These are phyloP conservation scores for Meiosimyza decipiens DNA, from an alignment of 2,888 invertebrate genomes.

Conservation along the genomic window DNA sequence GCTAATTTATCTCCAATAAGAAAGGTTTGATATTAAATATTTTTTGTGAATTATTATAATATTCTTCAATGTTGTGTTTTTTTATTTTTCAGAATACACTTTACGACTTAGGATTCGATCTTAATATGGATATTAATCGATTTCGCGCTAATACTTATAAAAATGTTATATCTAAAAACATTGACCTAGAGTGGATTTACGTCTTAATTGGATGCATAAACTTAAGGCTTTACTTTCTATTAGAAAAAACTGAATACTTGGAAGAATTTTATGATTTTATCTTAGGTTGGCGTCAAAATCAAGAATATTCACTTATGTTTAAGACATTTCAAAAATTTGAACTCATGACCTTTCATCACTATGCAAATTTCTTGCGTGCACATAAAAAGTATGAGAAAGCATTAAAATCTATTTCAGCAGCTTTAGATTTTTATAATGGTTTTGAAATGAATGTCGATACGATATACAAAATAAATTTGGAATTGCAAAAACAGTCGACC, in stretches of 20 bases:
- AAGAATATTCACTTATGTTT: slow-evolving; percentile 37
- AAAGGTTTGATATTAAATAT: slow-evolving; percentile 42
- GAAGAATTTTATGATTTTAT: slow-evolving; percentile 54
- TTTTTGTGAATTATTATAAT: background rate
- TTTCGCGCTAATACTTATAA: background rate
- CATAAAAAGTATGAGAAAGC: slow-evolving; percentile 50
- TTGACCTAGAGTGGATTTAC: slow-evolving; percentile 52
- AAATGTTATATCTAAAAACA: background rate
- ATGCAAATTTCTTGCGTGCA: slow-evolving; percentile 57
- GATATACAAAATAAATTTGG: slow-evolving; percentile 53
- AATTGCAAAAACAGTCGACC: slow-evolving; percentile 49
- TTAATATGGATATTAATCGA: slow-evolving; percentile 5
- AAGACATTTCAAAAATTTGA: slow-evolving; percentile 47
- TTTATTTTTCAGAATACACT: slow-evolving; percentile 36
- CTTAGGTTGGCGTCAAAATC: slow-evolving; percentile 47
- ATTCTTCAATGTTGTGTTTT: too few species aligned
- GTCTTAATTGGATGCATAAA: slow-evolving; percentile 58
- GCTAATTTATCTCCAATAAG: slow-evolving; percentile 48
- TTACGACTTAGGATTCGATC: background rate
- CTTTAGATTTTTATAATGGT: slow-evolving; percentile 35
- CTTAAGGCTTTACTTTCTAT: slow-evolving; percentile 58
- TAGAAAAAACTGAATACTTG: slow-evolving; percentile 52
- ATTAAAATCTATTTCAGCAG: slow-evolving; percentile 43
- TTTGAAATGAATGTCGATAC: slow-evolving; percentile 28
- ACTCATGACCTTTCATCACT: slow-evolving; percentile 52